Evolutionary conservation across 2,113 vertebrate genomes (phyloP).

Genomic region (Morone chrysops): DNA sequence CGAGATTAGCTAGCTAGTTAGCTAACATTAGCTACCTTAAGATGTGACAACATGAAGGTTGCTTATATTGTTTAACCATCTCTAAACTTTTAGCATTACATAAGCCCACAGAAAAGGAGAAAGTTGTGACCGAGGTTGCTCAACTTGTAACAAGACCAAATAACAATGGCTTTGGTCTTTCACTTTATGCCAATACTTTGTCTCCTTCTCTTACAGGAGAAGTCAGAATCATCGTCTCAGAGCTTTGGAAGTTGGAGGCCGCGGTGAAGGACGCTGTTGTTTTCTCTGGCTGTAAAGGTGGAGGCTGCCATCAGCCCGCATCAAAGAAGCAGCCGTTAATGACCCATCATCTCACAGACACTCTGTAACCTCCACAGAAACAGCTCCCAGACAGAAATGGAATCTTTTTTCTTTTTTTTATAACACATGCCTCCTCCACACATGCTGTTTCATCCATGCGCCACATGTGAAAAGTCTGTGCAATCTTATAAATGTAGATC

Average conservation of each 20-base stretch:
- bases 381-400: neutral
- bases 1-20: no score
- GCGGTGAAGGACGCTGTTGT: conserved; percentile 54
- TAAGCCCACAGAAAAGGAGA: no score
- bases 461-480: neutral
- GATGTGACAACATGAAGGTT: no score
- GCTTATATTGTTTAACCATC: no score
- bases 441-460: neutral
- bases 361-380: conserved; percentile 42
- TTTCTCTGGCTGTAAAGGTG: conserved; percentile 17
- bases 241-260: conserved; percentile 46
- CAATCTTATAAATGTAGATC: conserved; percentile 24
- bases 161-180: neutral
- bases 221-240: conserved; percentile 30
- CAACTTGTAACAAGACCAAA: no score
- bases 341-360: conserved; percentile 65
- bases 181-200: neutral
- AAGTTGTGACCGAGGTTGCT: no score
- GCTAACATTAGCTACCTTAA: no score
- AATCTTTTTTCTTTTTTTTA: neutral
- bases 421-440: neutral
- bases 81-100: no score
- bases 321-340: conserved; percentile 55
- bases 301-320: conserved; percentile 38
- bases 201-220: conserved; percentile 15